These are phyloP conservation scores for Patella depressa DNA, from an alignment of 2,888 invertebrate species.

Conservation along the genomic window DNA sequence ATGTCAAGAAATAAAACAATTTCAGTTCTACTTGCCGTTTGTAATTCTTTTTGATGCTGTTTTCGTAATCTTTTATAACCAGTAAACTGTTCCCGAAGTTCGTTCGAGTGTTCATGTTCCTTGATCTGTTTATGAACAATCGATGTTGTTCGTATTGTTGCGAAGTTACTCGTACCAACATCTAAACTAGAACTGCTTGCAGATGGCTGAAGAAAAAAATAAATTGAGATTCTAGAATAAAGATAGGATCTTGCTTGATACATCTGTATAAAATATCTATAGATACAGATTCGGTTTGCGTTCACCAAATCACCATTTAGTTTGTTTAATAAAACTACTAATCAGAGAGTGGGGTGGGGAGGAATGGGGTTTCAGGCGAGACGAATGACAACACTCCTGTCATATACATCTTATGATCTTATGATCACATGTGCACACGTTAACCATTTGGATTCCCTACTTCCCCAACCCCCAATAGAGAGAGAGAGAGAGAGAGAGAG, in stretches of 20 bases:
- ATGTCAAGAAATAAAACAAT: not conserved
- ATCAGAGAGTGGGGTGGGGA: too few relatives aligned
- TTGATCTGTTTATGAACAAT: constrained; percentile 98
- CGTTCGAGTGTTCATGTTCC: constrained; percentile 94
- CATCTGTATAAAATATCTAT: not conserved
- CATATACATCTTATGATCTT: too few relatives aligned
- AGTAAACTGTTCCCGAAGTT: constrained; percentile 99
- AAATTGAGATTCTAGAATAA: not conserved
- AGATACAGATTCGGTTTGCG: too few relatives aligned
- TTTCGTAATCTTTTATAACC: constrained; percentile 98
- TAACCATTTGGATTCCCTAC: too few relatives aligned
- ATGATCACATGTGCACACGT: too few relatives aligned
- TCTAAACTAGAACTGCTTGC: constrained; percentile 49
- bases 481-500: too few relatives aligned
- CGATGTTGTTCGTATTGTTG: constrained; percentile 97
- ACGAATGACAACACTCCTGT: too few relatives aligned
- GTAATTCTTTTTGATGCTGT: constrained; percentile 95
- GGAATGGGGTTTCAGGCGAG: too few relatives aligned
- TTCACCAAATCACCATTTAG: too few relatives aligned
- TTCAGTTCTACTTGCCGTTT: constrained; percentile 71
- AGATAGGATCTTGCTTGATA: not conserved
- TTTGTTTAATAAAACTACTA: too few relatives aligned
- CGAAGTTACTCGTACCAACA: constrained; percentile 91
- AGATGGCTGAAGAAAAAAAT: constrained; percentile 37
- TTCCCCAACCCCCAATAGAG: too few relatives aligned